Evolutionary conservation across 2,113 vertebrate genomes (phyloP).

Genomic region (Albula goreensis): DNA sequence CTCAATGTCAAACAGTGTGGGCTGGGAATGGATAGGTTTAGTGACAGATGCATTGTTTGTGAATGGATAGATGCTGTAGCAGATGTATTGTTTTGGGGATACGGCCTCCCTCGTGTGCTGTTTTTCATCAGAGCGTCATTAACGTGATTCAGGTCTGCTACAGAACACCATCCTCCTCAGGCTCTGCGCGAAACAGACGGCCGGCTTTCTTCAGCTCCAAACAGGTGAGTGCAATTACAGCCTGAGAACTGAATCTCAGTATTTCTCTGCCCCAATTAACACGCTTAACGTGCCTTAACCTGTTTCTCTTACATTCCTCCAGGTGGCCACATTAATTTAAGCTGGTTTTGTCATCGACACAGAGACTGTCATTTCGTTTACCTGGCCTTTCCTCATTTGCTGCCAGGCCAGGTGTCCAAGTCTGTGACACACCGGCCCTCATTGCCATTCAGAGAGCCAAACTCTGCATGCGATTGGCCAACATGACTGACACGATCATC

Average conservation of each 20-base stretch:
- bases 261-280: background rate
- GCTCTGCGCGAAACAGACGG: conserved; percentile 48
- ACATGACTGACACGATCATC: conserved; percentile 46
- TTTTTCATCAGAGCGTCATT: conserved; percentile 64
- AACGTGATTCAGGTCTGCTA: conserved; percentile 59
- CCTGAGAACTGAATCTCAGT: conserved; percentile 36
- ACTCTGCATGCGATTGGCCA: conserved; percentile 51
- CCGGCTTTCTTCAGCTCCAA: conserved; percentile 50
- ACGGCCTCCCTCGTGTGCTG: conserved; percentile 36
- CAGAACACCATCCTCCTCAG: conserved; percentile 21
- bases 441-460: conserved; percentile 40
- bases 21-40: conserved; percentile 1
- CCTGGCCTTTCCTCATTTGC: background rate
- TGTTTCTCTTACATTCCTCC: background rate
- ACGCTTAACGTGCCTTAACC: background rate
- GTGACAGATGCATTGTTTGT: conserved; percentile 13
- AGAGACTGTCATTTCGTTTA: background rate
- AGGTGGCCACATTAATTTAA: background rate
- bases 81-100: conserved; percentile 16
- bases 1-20: background rate
- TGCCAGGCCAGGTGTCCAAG: conserved; percentile 43
- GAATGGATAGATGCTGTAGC: conserved; percentile 11
- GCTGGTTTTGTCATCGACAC: conserved; percentile 3
- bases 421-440: background rate
- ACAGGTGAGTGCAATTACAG: conserved; percentile 25